These are phyloP conservation scores for Pomacea maculata DNA, from an alignment of 1,140 invertebrate genomes.

Conservation along the genomic window DNA sequence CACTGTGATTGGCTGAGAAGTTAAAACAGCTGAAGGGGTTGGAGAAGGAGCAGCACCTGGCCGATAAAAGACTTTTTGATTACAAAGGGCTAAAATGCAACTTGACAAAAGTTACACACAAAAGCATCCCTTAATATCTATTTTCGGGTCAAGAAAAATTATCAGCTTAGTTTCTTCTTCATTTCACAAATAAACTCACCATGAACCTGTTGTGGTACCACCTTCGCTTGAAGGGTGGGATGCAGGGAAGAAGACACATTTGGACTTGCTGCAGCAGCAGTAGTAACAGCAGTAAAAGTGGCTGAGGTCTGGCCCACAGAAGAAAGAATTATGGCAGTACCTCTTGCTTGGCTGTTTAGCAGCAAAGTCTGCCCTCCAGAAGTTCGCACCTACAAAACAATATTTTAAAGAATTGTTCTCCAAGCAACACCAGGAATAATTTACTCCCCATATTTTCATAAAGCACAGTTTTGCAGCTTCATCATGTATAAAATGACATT, in stretches of 20 bases:
- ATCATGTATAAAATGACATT: too few species aligned
- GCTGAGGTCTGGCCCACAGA: slow-evolving; percentile 15
- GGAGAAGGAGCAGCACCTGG: background rate
- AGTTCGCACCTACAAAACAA: background rate
- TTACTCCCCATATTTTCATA: too few species aligned
- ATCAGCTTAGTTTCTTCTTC: background rate
- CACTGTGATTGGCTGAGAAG: slow-evolving; percentile 62
- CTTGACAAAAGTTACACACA: too few species aligned
- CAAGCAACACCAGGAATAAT: too few species aligned
- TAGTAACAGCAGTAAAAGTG: slow-evolving; percentile 4
- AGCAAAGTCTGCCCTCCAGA: slow-evolving; percentile 15
- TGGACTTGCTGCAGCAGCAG: slow-evolving; percentile 5
- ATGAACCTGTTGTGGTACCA: slow-evolving; percentile 24
- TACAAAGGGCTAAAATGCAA: background rate
- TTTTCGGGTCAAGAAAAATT: background rate
- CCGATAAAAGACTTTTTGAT: too few species aligned
- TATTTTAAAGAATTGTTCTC: too few species aligned
- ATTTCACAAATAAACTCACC: background rate
- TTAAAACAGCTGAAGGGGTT: slow-evolving; percentile 16
- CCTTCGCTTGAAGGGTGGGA: slow-evolving; percentile 30
- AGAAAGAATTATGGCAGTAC: slow-evolving; percentile 21
- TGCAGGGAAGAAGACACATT: slow-evolving; percentile 14
- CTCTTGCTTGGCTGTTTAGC: slow-evolving; percentile 10
- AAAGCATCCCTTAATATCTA: background rate
- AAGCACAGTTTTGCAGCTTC: too few species aligned